Base-by-base conservation (phyloP, 1,140 invertebrate species). In the Tetragnatha versicolor region DNA sequence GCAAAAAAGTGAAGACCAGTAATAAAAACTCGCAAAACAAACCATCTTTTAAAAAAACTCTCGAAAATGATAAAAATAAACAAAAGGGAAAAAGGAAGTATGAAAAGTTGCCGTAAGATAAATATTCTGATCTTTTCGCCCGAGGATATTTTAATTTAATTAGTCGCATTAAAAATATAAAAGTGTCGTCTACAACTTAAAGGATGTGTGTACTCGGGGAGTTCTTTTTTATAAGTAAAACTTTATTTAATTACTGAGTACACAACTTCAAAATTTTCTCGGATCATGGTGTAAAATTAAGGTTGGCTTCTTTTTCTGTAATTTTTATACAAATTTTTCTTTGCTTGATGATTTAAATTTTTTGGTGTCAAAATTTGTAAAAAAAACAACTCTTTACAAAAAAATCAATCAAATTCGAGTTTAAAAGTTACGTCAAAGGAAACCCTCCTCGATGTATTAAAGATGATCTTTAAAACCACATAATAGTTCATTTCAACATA, bases 61-160 rank as follows among this genome's bases (percentile, higher is more conserved):
- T 58, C 35, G 31, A 27, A 31, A 58, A 58, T 58, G 55, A 33
- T 31, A 58, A 35, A 58, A 58, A 35, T 33, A 58, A 58, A 58
- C 35, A 58, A 58, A 33, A 58, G n/a, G 55, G 35, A n/a, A n/a
- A 58, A 27, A 58, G 55, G 35, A 58, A 33, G 29, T 5, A 33
- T 58, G 29, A 58, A n/a, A n/a, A 58, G 55, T 58, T 58, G 31
- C 35, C 55, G 55, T 22, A 58, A 58, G 55, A 58, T 58, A 58
- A 58, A 58, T 58, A 58, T 58, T 58, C 55, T 17, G 31, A 17
- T 33, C 31, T n/a, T 58, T 27, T 58, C 55, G 55, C 17, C 35
- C 12, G 29, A n/a, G 35, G 55, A 58, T 58, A 58, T 58, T 58
- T 58, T 58, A 58, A 58, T 58, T 58, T 58, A 58, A 58, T 58